Base-by-base conservation (phyloP, 2,888 invertebrate genomes). In the Gryllus longicercus region DNA sequence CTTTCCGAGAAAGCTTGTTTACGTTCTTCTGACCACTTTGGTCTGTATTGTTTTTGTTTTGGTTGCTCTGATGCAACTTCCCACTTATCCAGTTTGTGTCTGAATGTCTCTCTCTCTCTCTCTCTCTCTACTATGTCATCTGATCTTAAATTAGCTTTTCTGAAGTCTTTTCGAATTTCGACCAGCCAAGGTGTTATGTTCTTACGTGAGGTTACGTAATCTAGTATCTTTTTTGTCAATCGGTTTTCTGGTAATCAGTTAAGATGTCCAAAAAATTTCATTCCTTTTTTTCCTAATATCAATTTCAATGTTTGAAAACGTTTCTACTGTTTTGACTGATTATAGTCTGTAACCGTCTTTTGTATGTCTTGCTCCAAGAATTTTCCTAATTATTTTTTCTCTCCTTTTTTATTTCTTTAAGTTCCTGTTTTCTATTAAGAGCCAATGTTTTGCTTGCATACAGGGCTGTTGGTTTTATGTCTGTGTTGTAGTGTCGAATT, bases 401-500 rank as follows among this genome's bases (percentile, higher is more conserved):
- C 25, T 23, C 5, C 2, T 76, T 76, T 76, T 21, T 21, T 1
- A 76, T 38, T 76, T 76, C 76, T 76, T 76, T 0, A 11, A 23
- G 21, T 76, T 21, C 76, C 25, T 76, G 21, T 76, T 18, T 76
- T 76, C 76, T 76, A 25, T 76, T 76, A 25, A 76, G 76, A 8
- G 76, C 16, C 76, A 79, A n/a, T 50, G 75, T 75, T 79, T 79
- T 10, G 49, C 75, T 75, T 25, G 76, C 79, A 49, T 79, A 79
- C 12, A 79, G 50, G 49, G 18, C 50, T 75, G 74, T 21, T 75
- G 75, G 79, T 79, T 50, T 79, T 74, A 79, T 79, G 74, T 77
- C 79, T 75, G 77, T 79, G 51, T 77, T 79, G 74, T 79, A 79
- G 50, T 77, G 76, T 5, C 76, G 75, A 50, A 79, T 77, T 50